Percentiles rank a stretch among this genome's conserved stretches.
These are phyloP conservation scores for Slavum lentiscoides DNA, from an alignment of 2,888 invertebrate species.

Conservation along the genomic window DNA sequence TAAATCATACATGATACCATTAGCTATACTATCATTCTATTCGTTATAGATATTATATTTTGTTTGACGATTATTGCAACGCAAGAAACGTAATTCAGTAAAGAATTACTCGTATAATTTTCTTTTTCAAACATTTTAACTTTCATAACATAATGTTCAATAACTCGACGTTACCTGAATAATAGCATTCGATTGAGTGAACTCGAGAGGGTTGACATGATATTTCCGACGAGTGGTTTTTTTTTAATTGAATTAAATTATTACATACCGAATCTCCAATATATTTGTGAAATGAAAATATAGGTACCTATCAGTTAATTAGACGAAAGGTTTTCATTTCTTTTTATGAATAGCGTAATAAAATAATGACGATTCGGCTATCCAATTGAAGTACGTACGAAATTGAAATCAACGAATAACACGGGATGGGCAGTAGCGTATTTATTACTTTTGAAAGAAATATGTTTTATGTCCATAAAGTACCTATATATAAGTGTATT, in stretches of 20 bases:
- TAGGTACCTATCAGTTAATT: slow-evolving; percentile 5
- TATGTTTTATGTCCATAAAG: background rate
- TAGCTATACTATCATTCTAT: too few species aligned
- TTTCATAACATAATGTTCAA: too few species aligned
- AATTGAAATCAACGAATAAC: background rate
- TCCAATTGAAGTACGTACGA: slow-evolving; percentile 4
- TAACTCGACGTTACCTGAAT: too few species aligned
- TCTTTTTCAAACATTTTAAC: too few species aligned
- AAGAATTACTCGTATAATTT: too few species aligned
- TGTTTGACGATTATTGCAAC: too few species aligned
- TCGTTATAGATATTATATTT: too few species aligned
- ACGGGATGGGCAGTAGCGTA: background rate
- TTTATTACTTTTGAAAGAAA: slow-evolving; percentile 31
- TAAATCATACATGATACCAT: too few species aligned
- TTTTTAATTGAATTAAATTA: background rate
- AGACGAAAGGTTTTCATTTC: background rate
- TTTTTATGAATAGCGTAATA: background rate
- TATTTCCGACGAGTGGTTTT: background rate
- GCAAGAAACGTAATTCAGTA: too few species aligned
- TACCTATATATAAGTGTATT: slow-evolving; percentile 10
- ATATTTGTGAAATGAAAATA: background rate
- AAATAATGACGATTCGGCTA: background rate
- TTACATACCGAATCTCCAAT: background rate
- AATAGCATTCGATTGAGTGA: too few species aligned
- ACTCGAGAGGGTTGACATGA: too few species aligned